A percentile compares a stretch with the other conserved stretches of the same genome.
Conservation (phyloP, 2,888 invertebrate species). For the Lypha dubia region DNA sequence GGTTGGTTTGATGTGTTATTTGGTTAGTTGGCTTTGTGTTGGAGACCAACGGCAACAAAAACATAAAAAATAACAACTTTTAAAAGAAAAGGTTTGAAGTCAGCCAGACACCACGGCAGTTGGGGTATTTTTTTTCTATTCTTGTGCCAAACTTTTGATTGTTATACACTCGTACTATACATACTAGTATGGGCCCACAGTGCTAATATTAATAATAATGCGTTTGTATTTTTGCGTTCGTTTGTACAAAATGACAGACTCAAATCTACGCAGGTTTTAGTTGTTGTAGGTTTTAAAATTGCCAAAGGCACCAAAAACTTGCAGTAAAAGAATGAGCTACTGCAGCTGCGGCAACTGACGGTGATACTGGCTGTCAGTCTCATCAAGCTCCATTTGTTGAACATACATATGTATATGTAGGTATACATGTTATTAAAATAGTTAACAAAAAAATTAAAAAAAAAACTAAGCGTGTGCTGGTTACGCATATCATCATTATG, state of each 20-base stretch:
- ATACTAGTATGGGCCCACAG: conserved; percentile 47
- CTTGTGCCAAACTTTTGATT: conserved; percentile 9
- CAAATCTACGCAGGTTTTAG: conserved; percentile 33
- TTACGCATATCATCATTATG: no score
- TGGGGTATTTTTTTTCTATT: conserved; percentile 16
- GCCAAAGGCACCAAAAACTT: conserved; percentile 27
- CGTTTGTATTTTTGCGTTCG: neutral
- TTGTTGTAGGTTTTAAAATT: conserved; percentile 30
- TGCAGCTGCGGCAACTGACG: neutral
- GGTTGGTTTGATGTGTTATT: conserved; percentile 1
- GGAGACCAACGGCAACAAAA: conserved; percentile 39
- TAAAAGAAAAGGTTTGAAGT: conserved; percentile 55
- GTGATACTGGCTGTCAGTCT: conserved; percentile 22
- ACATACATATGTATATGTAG: neutral
- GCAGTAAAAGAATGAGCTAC: neutral
- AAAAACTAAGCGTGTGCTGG: neutral
- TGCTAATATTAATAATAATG: conserved; percentile 37
- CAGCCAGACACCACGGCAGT: conserved; percentile 70
- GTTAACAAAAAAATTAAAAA: neutral
- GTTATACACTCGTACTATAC: no score
- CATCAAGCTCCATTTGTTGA: neutral
- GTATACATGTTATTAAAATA: neutral
- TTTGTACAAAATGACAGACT: conserved; percentile 40
- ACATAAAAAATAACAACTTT: neutral
- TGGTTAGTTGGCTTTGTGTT: conserved; percentile 55